phyloP scores from a whole-genome alignment of 2,888 invertebrate genomes.

The Trissoscelio sp. region DNA sequence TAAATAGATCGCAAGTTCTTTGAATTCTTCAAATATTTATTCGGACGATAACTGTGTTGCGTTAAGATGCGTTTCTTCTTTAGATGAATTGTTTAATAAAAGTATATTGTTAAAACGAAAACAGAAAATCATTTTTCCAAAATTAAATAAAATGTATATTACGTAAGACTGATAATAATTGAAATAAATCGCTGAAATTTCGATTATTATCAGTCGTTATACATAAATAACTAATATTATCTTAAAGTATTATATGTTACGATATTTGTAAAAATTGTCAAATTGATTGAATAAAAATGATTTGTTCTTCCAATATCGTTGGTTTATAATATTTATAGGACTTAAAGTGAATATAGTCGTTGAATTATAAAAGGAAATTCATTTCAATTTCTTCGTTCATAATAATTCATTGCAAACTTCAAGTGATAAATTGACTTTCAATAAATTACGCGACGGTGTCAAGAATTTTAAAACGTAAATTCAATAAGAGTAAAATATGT shows the following conservation, averaged over 20 bases:
- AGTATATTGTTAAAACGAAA: not conserved
- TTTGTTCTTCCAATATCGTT: conserved; percentile 53
- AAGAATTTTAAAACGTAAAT: conserved; percentile 18
- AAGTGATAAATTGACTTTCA: not conserved
- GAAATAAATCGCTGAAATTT: conserved; percentile 39
- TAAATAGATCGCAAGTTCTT: conserved; percentile 32
- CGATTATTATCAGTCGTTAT: conserved; percentile 49
- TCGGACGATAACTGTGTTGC: conserved; percentile 31
- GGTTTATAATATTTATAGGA: too few relatives aligned
- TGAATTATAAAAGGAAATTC: not conserved
- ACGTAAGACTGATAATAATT: conserved; percentile 46
- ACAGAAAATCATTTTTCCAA: conserved; percentile 10
- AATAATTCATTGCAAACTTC: conserved; percentile 32
- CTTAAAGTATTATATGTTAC: conserved; percentile 63
- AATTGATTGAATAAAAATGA: conserved; percentile 60
- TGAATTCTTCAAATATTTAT: conserved; percentile 31
- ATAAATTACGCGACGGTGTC: conserved; percentile 11
- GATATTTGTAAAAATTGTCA: conserved; percentile 60
- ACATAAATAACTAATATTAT: conserved; percentile 23
- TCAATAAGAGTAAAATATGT: conserved; percentile 58
- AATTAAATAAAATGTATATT: conserved; percentile 37
- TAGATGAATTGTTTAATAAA: conserved; percentile 7
- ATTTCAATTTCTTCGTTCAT: not conserved
- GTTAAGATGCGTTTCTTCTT: conserved; percentile 24
- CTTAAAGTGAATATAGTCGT: too few relatives aligned